Evolutionary conservation across 2,113 vertebrate genomes (phyloP).

Genomic region (Phalacrocorax brasilianus): DNA sequence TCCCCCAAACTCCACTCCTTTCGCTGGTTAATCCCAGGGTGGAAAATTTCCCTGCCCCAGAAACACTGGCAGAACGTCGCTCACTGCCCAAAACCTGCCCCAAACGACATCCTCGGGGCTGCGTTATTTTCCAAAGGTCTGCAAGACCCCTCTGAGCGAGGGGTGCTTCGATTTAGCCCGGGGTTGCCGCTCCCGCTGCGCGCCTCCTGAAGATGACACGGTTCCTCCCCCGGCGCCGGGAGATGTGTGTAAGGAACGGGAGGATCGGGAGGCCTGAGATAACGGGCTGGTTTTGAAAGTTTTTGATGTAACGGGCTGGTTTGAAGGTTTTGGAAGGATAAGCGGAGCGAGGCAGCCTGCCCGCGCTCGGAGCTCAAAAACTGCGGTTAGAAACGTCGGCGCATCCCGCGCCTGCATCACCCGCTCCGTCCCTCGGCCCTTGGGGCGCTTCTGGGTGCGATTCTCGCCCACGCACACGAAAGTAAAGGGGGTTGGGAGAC

Average conservation of each 20-base stretch:
- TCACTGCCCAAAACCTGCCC: neutral
- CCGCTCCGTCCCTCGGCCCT: neutral
- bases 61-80: neutral
- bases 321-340: neutral
- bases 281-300: neutral
- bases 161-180: neutral
- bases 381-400: rapidly evolving
- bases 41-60: neutral
- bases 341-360: neutral
- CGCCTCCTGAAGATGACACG: rapidly evolving
- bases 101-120: neutral
- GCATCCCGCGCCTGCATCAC: neutral
- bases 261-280: neutral
- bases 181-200: neutral
- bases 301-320: neutral
- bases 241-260: rapidly evolving
- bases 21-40: neutral
- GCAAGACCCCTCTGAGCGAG: neutral
- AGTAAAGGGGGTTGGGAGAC: neutral
- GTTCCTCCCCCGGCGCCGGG: neutral
- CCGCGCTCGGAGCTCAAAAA: neutral
- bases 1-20: neutral
- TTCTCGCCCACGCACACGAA: neutral
- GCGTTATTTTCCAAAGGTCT: neutral
- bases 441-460: neutral